A percentile compares a stretch with the other conserved stretches of the same genome.
Evolutionary conservation across 2,797 vertebrate species (phyloP).

Genomic region (Phrynocephalus vlangalii): DNA sequence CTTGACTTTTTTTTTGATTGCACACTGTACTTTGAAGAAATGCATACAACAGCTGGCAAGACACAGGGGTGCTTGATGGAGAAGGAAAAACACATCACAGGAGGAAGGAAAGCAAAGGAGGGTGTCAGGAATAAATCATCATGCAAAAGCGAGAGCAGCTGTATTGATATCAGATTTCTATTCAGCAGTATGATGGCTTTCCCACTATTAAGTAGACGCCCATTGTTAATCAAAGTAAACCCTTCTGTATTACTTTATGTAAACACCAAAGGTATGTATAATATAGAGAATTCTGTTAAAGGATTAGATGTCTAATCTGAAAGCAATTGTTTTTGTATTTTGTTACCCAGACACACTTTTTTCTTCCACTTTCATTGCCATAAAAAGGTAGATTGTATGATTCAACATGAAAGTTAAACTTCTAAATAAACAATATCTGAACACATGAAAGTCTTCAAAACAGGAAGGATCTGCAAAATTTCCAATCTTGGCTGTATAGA

Average conservation of each 20-base stretch:
- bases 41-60: background rate
- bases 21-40: background rate
- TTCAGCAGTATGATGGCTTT: background rate
- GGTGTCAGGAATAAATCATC: background rate
- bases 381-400: background rate
- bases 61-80: background rate
- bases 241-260: background rate
- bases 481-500: background rate
- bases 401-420: background rate
- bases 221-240: slow-evolving; percentile 16
- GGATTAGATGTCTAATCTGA: slow-evolving; percentile 14
- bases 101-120: slow-evolving; percentile 6
- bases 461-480: background rate
- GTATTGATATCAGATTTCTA: background rate
- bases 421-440: background rate
- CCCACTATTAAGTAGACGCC: background rate
- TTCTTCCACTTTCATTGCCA: background rate
- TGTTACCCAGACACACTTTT: background rate
- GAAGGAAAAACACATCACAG: background rate
- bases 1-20: background rate
- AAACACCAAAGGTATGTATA: background rate
- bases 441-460: background rate
- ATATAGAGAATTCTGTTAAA: background rate
- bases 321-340: background rate
- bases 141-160: slow-evolving; percentile 24